Conservation (phyloP, 2,113 vertebrate genomes). For the Pampusana beccarii region DNA sequence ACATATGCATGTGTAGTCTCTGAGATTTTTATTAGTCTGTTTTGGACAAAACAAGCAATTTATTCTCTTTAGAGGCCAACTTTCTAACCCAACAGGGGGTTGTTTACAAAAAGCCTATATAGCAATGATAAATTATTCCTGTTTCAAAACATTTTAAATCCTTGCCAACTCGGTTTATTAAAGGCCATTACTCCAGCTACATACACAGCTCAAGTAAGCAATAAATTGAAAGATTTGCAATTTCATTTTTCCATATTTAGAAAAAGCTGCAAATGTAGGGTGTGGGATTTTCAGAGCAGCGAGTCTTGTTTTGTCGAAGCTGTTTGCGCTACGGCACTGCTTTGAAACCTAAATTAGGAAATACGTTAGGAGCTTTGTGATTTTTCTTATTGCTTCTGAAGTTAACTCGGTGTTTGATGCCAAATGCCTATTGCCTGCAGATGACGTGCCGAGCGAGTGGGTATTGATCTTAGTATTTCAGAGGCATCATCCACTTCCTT, state of each 20-base stretch:
- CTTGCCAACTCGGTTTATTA: constrained; percentile 70
- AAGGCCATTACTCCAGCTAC: constrained; percentile 63
- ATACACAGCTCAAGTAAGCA: constrained; percentile 63
- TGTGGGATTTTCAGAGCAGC: constrained; percentile 42
- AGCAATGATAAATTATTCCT: constrained; percentile 62
- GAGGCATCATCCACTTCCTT: background rate
- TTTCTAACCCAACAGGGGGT: constrained; percentile 71
- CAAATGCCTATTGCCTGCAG: background rate
- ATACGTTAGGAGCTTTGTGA: background rate
- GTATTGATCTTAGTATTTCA: constrained; percentile 33
- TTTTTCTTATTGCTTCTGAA: constrained; percentile 43
- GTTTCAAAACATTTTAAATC: constrained; percentile 66
- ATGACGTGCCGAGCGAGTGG: constrained; percentile 17
- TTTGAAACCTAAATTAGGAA: constrained; percentile 63
- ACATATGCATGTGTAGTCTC: constrained; percentile 63
- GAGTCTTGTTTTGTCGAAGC: background rate
- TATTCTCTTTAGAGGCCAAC: constrained; percentile 69
- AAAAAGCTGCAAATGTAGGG: constrained; percentile 36
- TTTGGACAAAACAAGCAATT: constrained; percentile 74
- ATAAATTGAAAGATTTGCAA: constrained; percentile 62
- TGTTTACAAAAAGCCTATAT: constrained; percentile 74
- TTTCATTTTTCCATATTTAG: constrained; percentile 49
- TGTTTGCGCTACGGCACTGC: constrained; percentile 26
- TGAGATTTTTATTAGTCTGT: constrained; percentile 67
- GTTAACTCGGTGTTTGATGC: constrained; percentile 18